A percentile compares a stretch with the other conserved stretches of the same genome.
These are phyloP conservation scores for Kryptopterus vitreolus DNA, from an alignment of 2,797 vertebrate genomes.

Conservation along the genomic window DNA sequence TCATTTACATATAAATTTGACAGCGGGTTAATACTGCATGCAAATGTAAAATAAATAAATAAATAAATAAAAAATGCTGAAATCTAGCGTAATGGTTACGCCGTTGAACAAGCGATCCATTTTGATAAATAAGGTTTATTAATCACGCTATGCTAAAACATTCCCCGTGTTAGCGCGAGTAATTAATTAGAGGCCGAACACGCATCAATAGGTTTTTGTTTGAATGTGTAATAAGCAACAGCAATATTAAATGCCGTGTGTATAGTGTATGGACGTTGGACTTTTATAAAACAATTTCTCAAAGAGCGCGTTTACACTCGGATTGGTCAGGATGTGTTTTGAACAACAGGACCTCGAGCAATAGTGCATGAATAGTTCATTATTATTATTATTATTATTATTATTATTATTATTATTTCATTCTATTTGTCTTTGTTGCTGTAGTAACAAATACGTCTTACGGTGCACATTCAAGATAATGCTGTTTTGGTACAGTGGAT, in stretches of 20 bases:
- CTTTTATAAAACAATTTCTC: neutral
- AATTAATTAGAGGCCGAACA: conserved; percentile 51
- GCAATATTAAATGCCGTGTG: conserved; percentile 15
- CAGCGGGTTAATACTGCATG: conserved; percentile 45
- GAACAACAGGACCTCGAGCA: neutral
- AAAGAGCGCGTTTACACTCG: neutral
- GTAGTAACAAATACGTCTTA: too few relatives aligned
- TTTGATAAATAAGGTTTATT: conserved; percentile 52
- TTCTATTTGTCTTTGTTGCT: neutral
- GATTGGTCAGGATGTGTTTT: neutral
- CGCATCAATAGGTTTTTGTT: conserved; percentile 41
- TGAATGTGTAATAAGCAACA: conserved; percentile 1
- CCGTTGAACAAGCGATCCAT: conserved; percentile 41
- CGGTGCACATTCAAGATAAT: too few relatives aligned
- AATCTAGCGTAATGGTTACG: conserved; percentile 17
- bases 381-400: too few relatives aligned
- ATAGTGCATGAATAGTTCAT: too few relatives aligned
- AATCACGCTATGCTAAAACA: conserved; percentile 45
- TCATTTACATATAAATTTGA: conserved; percentile 57
- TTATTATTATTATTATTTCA: too few relatives aligned
- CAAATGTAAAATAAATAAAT: conserved; percentile 37
- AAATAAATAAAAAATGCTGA: neutral
- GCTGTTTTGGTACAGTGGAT: too few relatives aligned
- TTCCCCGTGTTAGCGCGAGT: conserved; percentile 28
- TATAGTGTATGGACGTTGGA: neutral